These are phyloP conservation scores for Ramphastos sulfuratus DNA, from an alignment of 2,113 vertebrate genomes.

Conservation along the genomic window DNA sequence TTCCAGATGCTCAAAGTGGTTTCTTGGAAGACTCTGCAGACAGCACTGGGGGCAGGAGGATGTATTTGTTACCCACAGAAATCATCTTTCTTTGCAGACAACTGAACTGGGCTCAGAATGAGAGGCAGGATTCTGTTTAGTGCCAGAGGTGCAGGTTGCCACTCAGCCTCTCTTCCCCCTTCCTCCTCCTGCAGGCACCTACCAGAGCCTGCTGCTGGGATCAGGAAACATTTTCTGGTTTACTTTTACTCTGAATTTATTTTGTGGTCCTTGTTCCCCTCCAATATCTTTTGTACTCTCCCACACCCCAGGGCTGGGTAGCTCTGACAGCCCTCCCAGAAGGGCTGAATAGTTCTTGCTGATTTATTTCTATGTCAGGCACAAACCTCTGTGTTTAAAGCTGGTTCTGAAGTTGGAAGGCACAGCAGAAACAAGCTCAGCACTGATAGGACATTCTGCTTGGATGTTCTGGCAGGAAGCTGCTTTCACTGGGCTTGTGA, in stretches of 20 bases:
- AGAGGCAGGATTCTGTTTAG: neutral
- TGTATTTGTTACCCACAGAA: neutral
- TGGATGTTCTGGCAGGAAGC: neutral
- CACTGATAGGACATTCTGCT: neutral
- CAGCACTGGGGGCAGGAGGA: neutral
- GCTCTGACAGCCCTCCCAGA: neutral
- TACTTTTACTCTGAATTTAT: neutral
- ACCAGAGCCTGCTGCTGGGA: accelerated
- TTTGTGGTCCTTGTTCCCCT: neutral
- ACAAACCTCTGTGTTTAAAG: neutral
- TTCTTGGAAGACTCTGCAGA: neutral
- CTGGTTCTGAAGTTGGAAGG: neutral
- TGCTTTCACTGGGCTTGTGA: neutral
- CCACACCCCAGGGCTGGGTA: neutral
- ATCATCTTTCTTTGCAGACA: neutral
- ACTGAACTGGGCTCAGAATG: neutral
- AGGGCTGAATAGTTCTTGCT: neutral
- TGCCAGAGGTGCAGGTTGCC: neutral
- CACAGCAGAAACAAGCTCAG: neutral
- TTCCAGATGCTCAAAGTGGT: neutral
- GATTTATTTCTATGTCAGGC: neutral
- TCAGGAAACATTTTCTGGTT: neutral
- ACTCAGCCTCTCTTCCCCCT: neutral
- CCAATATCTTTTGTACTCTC: accelerated
- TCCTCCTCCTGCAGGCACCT: neutral